phyloP scores from a whole-genome alignment of 2,797 vertebrate species.

The Centroberyx gerrardi region DNA sequence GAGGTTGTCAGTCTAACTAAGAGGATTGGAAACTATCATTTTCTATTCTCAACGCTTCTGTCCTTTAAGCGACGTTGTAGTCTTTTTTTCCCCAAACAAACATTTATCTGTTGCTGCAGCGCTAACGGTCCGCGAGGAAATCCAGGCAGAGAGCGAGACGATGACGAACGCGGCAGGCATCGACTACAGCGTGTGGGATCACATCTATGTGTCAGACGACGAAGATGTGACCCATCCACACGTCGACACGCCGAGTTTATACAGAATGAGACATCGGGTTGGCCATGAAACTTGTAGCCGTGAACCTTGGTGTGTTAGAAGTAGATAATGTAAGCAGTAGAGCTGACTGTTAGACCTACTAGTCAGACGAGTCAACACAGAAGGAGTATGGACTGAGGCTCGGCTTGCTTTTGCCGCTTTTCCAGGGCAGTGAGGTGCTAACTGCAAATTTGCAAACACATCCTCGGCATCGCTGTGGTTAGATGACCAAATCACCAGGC shows the following conservation, averaged over 20 bases:
- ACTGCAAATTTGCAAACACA: too few species aligned
- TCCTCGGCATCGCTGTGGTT: too few species aligned
- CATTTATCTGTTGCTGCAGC: background rate
- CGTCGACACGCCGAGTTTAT: conserved; percentile 93
- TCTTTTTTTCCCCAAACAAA: too few species aligned
- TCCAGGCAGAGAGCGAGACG: background rate
- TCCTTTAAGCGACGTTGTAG: background rate
- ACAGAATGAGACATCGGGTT: conserved; percentile 94
- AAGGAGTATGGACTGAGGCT: background rate
- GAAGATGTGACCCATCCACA: conserved; percentile 92
- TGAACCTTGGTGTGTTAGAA: conserved; percentile 38
- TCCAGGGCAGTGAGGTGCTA: too few species aligned
- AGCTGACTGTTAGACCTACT: background rate
- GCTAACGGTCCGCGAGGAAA: background rate
- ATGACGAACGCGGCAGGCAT: conserved; percentile 81
- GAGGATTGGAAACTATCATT: background rate
- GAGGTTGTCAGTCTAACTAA: background rate
- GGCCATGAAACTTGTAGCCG: conserved; percentile 45
- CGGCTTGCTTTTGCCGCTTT: too few species aligned
- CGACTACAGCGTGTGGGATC: conserved; percentile 94
- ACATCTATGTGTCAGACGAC: conserved; percentile 94
- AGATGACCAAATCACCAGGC: background rate
- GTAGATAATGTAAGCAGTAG: conserved; percentile 50
- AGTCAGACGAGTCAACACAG: background rate
- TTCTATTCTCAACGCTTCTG: background rate